Percentiles rank a stretch among this genome's conserved stretches.
Conservation (phyloP, 2,888 invertebrate genomes). For the Serrognathus titanus region DNA sequence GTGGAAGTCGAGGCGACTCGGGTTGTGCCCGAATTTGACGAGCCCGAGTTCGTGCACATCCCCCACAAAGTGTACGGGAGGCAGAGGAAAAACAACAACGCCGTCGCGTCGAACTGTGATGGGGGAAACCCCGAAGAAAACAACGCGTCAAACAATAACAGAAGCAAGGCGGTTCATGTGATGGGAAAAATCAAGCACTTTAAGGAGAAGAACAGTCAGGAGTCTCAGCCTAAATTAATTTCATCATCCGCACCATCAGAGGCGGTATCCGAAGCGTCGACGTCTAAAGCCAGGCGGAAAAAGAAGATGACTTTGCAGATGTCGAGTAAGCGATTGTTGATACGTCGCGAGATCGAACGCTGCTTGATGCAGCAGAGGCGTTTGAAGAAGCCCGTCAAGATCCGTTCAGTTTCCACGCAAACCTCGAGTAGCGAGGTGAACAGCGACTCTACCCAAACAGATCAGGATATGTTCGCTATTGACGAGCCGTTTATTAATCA, state of each 20-base stretch:
- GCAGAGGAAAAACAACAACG: too few relatives aligned
- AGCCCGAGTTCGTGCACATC: too few relatives aligned
- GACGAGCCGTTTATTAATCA: too few relatives aligned
- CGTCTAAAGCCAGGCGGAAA: not conserved
- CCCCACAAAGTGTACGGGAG: too few relatives aligned
- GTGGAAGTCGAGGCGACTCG: too few relatives aligned
- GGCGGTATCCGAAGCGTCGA: not conserved
- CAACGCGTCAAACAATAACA: too few relatives aligned
- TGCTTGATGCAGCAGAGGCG: not conserved
- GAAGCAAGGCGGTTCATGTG: not conserved
- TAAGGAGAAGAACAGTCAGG: constrained; percentile 4
- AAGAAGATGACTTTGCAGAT: not conserved
- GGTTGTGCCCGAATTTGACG: too few relatives aligned
- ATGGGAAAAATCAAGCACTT: constrained; percentile 16
- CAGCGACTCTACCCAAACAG: constrained; percentile 8
- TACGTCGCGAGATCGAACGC: constrained; percentile 7
- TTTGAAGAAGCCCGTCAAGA: not conserved
- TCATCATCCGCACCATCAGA: too few relatives aligned
- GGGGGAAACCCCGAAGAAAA: too few relatives aligned
- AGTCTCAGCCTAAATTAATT: not conserved
- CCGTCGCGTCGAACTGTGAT: too few relatives aligned
- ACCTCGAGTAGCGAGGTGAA: not conserved
- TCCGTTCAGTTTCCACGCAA: not conserved
- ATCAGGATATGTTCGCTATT: not conserved
- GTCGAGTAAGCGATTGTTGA: not conserved